These are phyloP conservation scores for Amaurobius ferox DNA, from an alignment of 2,888 invertebrate genomes.

Conservation along the genomic window DNA sequence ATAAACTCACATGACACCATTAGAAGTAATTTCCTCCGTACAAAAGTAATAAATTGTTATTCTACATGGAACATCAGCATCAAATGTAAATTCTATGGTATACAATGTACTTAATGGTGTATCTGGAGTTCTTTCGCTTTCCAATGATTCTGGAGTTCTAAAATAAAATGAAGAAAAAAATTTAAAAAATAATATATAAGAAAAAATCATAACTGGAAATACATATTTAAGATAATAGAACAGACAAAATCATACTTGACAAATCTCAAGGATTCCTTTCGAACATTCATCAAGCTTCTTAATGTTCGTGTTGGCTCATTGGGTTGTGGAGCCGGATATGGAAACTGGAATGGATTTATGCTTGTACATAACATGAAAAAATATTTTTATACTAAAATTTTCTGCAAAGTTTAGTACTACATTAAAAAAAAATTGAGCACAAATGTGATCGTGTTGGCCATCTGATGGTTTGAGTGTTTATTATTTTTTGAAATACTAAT, in stretches of 20 bases:
- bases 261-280: constrained; percentile 96
- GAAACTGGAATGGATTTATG: too few relatives aligned
- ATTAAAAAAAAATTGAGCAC: too few relatives aligned
- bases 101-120: constrained; percentile 80
- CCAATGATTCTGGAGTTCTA: constrained; percentile 42
- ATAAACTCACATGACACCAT: constrained; percentile 87
- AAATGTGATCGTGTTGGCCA: too few relatives aligned
- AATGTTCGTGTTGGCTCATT: constrained; percentile 98
- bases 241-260: constrained; percentile 83
- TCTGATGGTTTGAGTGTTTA: too few relatives aligned
- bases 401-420: too few relatives aligned
- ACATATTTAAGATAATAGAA: too few relatives aligned
- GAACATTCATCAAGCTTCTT: constrained; percentile 95
- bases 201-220: too few relatives aligned
- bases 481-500: too few relatives aligned
- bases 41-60: constrained; percentile 97
- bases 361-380: too few relatives aligned
- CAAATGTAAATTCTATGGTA: constrained; percentile 98
- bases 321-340: constrained; percentile 96
- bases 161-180: too few relatives aligned
- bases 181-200: too few relatives aligned
- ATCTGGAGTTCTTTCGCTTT: background rate
- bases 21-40: constrained; percentile 91
- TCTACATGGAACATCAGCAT: constrained; percentile 94
- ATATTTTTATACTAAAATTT: too few relatives aligned